Evolutionary conservation across 2,113 vertebrate species (phyloP).

Genomic region (Macaca mulatta): DNA sequence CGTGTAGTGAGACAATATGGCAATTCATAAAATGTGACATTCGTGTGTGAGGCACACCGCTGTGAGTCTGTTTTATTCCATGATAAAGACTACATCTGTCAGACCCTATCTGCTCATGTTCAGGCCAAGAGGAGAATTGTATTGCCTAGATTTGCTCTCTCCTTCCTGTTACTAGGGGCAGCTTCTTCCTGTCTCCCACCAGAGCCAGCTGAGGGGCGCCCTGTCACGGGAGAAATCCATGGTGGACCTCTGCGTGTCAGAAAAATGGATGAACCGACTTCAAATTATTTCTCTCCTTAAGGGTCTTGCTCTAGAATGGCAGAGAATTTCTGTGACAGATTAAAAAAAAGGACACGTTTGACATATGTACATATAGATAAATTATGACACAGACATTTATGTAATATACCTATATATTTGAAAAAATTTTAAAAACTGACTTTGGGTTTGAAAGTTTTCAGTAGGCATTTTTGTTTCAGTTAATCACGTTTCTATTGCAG

Average conservation of each 20-base stretch:
- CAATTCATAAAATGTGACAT: conserved; percentile 73
- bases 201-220: neutral
- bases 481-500: conserved; percentile 88
- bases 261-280: conserved; percentile 61
- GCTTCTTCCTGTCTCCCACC: neutral
- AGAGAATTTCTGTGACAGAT: conserved; percentile 63
- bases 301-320: conserved; percentile 72
- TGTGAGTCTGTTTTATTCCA: conserved; percentile 62
- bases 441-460: conserved; percentile 86
- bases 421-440: conserved; percentile 68
- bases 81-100: conserved; percentile 74
- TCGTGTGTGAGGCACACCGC: conserved; percentile 51
- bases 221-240: conserved; percentile 45
- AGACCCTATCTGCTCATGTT: conserved; percentile 32
- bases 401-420: neutral
- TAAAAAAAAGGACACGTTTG: conserved; percentile 42
- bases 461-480: conserved; percentile 85
- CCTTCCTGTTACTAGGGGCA: neutral
- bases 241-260: conserved; percentile 53
- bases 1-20: neutral
- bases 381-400: neutral
- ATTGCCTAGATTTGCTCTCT: neutral
- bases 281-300: conserved; percentile 74
- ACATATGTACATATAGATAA: neutral
- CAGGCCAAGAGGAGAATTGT: neutral